Evolutionary conservation across 2,113 vertebrate genomes (phyloP), one percentile per base, ranked within the genome.

Genomic region (Hypocryptadius cinnamomeus): DNA sequence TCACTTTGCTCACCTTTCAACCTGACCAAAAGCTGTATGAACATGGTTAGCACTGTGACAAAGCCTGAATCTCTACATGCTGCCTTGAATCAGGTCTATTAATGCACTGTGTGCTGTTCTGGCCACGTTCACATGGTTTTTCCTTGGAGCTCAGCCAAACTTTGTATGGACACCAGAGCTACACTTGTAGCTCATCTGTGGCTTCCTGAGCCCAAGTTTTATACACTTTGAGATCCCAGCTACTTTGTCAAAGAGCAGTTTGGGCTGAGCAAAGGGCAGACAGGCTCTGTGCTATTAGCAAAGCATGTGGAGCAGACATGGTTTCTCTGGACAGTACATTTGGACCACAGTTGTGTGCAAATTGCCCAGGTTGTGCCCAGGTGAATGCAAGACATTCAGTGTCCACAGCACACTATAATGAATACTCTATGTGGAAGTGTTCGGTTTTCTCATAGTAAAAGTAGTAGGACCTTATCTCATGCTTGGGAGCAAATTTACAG

Each of bases 31-130:
- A 83, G 66, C 87, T 90, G 71, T 83, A 61, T 51, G 71, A 59
- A 78, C 59, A 39, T 54, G 71, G 70, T 79, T 87, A 95, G 89
- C 85, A 94, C 93, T 94, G 90, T 96, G 93, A 96, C 59, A 85
- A 92, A 65, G 45, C 68, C 96, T 85, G 85, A 87, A 50, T 73
- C 68, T 65, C 76, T 70, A 69, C 76, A 42, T 8, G 3, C 66
- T 94, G 96, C 93, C 81, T 95, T 65, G 70, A 82, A 69, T 61
- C 66, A 45, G 74, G 79, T 77, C 70, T 72, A 0, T 27, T 64
- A 23, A 28, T 40, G 61, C 93, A 33, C 72, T 65, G 6, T 27
- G 40, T 65, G 92, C 40, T 76, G 31, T 54, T 72, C 57, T 42
- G 19, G 59, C 79, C 79, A 70, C 1, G 0, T 37, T 70, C 56